Base-by-base conservation (phyloP, 2,113 vertebrate genomes). In the Corythaixoides concolor region DNA sequence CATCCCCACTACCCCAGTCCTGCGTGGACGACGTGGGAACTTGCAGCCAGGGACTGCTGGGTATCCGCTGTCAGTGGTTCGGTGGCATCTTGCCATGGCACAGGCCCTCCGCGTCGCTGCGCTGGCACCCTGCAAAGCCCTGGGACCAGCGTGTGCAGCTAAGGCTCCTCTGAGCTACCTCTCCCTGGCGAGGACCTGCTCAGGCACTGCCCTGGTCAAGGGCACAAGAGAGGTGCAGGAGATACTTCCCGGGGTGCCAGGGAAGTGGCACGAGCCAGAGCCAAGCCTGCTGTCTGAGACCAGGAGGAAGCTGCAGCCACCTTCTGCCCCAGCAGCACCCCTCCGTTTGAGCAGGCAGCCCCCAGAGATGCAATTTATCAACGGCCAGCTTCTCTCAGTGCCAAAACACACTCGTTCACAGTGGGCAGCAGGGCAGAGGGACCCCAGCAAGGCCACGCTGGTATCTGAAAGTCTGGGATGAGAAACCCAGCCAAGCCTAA, bases 61-160 rank as follows among this genome's bases (percentile, higher is more conserved):
- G 13, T 32, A 27, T 8, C 60, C 1, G 2, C 59, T 64, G 21
- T 2, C 52, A 45, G 27, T 16, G 47, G 18, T 20, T 39, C 2
- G 0, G 52, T 78, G 77, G 14, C 52, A 69, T 4, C 69, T 47
- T 8, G 0, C 23, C 1, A 0, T 43, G 45, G 30, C 63, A 47
- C 10, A 0, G 12, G 2, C 21, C 5, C 30, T 15, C 26, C 1
- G 6, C 47, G 67, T n/a, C 22, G 0, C 72, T 52, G 30, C 37
- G 43, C 67, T 41, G 37, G 62, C 52, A 76, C n/a, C 28, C 58
- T 59, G 37, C 39, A 80, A 43, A 90, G 50, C 50, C 59, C 76
- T 21, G 47, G 50, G 21, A 16, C 49, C 87, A 32, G 22, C 1
- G 0, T 4, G 11, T 7, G 6, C 74, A 64, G 45, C 66, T 62